These are phyloP conservation scores for Cylindroiulus punctatus DNA, from an alignment of 2,888 invertebrate species.

Conservation along the genomic window DNA sequence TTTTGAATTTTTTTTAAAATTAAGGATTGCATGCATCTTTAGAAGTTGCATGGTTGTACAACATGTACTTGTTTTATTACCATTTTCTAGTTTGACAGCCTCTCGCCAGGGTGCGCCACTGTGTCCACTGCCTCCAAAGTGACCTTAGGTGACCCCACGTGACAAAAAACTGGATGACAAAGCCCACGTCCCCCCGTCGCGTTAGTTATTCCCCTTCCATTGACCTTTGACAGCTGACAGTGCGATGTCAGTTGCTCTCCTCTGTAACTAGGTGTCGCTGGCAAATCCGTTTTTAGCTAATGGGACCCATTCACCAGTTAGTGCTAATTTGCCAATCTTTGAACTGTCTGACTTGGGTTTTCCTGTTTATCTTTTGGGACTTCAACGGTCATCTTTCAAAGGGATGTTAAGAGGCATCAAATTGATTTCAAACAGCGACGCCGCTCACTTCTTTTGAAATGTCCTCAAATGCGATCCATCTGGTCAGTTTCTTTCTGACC, in stretches of 20 bases:
- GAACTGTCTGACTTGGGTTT: background rate
- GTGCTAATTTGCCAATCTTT: background rate
- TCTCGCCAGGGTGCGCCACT: background rate
- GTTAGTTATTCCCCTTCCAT: background rate
- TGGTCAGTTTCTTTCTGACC: slow-evolving; percentile 31
- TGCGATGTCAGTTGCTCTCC: background rate
- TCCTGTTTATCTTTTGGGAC: background rate
- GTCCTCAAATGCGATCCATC: background rate
- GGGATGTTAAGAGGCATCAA: background rate
- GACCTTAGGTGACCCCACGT: slow-evolving; percentile 16
- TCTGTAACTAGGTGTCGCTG: background rate
- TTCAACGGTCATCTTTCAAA: slow-evolving; percentile 10
- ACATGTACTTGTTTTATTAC: no score
- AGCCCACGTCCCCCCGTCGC: background rate
- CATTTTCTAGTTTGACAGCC: background rate
- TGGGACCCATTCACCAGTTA: background rate
- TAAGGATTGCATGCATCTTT: no score
- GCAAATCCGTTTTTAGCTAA: background rate
- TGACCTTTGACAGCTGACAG: slow-evolving; percentile 3
- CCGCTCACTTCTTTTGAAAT: background rate
- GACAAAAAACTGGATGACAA: background rate
- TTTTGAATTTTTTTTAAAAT: no score
- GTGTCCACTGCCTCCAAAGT: background rate
- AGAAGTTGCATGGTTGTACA: no score
- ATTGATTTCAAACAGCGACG: background rate